Evolutionary conservation across 2,888 invertebrate species (phyloP), one percentile per base, ranked within the genome.

Genomic region (Tenthredo distinguenda): DNA sequence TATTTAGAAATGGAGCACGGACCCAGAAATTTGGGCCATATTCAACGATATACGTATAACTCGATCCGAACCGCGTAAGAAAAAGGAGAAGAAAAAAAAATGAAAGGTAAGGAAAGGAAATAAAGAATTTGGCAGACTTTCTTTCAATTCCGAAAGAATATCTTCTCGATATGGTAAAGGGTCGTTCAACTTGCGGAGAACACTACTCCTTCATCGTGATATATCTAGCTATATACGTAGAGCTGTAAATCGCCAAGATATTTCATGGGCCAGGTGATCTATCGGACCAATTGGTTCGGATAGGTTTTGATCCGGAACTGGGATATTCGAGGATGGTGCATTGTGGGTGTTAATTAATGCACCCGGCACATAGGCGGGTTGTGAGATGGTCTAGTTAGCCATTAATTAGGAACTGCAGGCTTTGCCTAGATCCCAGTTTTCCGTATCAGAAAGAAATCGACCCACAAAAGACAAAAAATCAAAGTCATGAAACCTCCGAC

Each of bases 271-370:
- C 7, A 26, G 83, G 34, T 83, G 83, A 83, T 83, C 83, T 83
- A 83, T 83, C 68, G 83, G 68, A 83, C 31, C 68, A 40, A 83
- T 83, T 71, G 83, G 83, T 40, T 43, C n/a, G 83, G 83, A 83
- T 83, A 65, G 83, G 83, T 83, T 83, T 71, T 83, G 83, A 83
- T 83, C 83, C 83, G 47, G 83, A 58, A 83, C 47, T 34, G 26
- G 47, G n/a, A 83, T 83, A 55, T 83, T 31, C 68, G 31, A 43
- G 68, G 34, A 68, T 26, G 34, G 83, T 83, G 83, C 83, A 83
- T 83, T 83, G 83, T 83, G 68, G 83, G 83, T 65, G 81, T 68
- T 83, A 83, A 83, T 83, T 71, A 83, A 83, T 83, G 83, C 83
- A 83, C 68, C 40, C n/a, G 34, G 68, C 31, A 50, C 47, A 47